Evolutionary conservation across 2,113 vertebrate genomes (phyloP).

Genomic region (Tautogolabrus adspersus): DNA sequence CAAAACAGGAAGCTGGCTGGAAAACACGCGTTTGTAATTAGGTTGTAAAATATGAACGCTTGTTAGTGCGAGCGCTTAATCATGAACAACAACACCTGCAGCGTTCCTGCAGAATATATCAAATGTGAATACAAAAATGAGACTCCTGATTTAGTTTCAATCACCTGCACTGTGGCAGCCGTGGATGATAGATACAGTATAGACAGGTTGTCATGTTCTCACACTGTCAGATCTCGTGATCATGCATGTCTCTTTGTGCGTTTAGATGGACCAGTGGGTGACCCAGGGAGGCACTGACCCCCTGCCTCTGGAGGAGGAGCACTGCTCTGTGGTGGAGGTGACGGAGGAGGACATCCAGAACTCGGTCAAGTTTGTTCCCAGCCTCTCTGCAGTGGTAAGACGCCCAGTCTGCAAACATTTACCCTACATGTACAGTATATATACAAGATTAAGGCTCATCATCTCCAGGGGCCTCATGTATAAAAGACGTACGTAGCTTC

Average conservation of each 20-base stretch:
- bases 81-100: background rate
- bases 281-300: constrained; percentile 87
- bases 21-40: background rate
- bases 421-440: too few relatives aligned
- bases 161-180: background rate
- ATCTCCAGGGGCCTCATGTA: too few relatives aligned
- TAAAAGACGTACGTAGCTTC: too few relatives aligned
- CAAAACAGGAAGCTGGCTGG: constrained; percentile 16
- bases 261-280: constrained; percentile 92
- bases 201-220: too few relatives aligned
- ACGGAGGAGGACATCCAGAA: constrained; percentile 98
- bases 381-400: constrained; percentile 95
- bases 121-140: background rate
- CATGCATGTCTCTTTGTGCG: background rate
- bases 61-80: background rate
- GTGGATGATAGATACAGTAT: background rate
- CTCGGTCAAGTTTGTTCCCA: constrained; percentile 94
- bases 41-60: background rate
- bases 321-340: constrained; percentile 94
- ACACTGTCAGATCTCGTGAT: too few relatives aligned
- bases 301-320: constrained; percentile 94
- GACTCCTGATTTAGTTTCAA: background rate
- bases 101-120: background rate
- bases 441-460: too few relatives aligned
- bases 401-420: background rate